A percentile compares a stretch with the other conserved stretches of the same genome.
These are phyloP conservation scores for Paraescarpia echinospica DNA, from an alignment of 1,140 invertebrate species.

Conservation along the genomic window DNA sequence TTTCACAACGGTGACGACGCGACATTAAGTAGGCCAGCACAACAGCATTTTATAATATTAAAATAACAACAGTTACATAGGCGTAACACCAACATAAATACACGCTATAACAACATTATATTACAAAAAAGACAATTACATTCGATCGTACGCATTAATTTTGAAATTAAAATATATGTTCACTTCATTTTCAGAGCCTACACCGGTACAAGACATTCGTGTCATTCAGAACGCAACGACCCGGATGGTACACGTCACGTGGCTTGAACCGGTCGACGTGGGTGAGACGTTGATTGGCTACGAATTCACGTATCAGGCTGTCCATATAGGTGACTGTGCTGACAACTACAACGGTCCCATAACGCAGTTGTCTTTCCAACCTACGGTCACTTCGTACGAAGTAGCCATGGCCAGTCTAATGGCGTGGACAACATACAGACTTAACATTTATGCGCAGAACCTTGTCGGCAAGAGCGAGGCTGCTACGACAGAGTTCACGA, in stretches of 20 bases:
- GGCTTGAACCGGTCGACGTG: background rate
- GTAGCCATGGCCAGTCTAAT: conserved; percentile 9
- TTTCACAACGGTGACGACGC: no score
- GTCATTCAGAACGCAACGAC: background rate
- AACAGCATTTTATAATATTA: no score
- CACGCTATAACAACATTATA: background rate
- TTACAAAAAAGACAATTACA: background rate
- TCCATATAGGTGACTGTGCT: conserved; percentile 13
- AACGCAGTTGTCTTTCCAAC: background rate
- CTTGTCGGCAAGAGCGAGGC: background rate
- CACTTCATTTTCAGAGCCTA: background rate
- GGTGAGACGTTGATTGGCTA: background rate
- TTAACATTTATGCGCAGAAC: background rate
- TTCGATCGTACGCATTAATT: background rate
- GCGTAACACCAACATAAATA: background rate
- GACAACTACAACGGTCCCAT: background rate
- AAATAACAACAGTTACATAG: no score
- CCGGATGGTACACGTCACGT: background rate
- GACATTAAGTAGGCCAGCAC: no score
- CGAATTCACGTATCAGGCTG: conserved; percentile 11
- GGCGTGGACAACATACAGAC: conserved; percentile 2
- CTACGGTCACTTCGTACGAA: background rate
- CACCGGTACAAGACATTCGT: background rate
- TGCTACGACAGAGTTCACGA: background rate
- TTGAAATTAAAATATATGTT: background rate